Evolutionary conservation across 92 coral and sea anemone species (phyloP), one percentile per base, ranked within the genome.

Genomic region (Porites cylindrica): DNA sequence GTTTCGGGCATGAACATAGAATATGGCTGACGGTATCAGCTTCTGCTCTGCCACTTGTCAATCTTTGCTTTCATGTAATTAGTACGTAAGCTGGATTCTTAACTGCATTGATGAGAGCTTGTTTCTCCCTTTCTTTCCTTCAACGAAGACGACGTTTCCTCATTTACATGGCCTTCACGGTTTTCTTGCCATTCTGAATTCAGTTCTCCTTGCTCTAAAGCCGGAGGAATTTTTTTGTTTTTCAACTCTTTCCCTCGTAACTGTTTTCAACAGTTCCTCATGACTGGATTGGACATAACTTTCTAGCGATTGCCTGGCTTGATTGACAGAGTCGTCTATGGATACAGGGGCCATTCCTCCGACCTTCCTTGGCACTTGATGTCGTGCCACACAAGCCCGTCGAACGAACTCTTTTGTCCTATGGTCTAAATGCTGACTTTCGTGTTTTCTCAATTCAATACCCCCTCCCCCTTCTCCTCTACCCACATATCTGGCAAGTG

Each of bases 391-490:
- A 86, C 38, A 65, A 16, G 60, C 2, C 88, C 72, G 38, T 60
- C 54, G 73, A 20, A 88, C 3, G 51, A 53, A 72, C 71, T 82
- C 73, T 62, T 88, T 88, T 72, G 82, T 82, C 68, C 65, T 72
- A 17, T 67, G 64, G 61, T 72, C 91, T 64, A 87, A 21, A 12
- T 60, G 76, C 66, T 62, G 63, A 63, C 72, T 54, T 51, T 82
- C 88, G 23, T 52, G 59, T 54, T 82, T 76, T 38, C 26, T 88
- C 88, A 88, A 88, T n/a, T 82, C 83, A 59, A 82, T 47, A 29
- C 50, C 56, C 82, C 11, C 73, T 47, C 56, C 82, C 11, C 65
- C 91, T 52, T 70, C 3, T 1, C 91, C 60, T 70, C 3, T 1
- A 29, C 1, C 32, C 32, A 29, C 88, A 62, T 88, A 88, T 70